phyloP scores from a whole-genome alignment of 2,113 vertebrate genomes.

The Chaetops frenatus region DNA sequence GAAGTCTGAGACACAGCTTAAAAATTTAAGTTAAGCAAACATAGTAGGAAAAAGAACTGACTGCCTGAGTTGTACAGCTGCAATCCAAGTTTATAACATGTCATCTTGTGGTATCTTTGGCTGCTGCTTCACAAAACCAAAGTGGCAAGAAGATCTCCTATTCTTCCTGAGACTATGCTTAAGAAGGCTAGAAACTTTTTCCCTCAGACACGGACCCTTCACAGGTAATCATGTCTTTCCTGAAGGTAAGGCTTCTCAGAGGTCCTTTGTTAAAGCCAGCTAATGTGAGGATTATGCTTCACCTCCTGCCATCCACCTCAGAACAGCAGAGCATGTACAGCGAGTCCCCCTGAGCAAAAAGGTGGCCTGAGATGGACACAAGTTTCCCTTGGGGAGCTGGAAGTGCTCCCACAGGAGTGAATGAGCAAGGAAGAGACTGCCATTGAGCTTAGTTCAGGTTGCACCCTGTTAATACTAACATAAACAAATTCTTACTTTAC shows the following conservation, averaged over 20 bases:
- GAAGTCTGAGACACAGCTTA: neutral
- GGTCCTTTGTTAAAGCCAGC: neutral
- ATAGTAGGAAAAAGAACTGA: neutral
- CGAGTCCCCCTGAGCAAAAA: accelerated
- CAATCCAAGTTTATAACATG: neutral
- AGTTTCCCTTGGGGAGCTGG: neutral
- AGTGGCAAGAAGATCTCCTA: neutral
- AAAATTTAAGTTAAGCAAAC: neutral
- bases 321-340: accelerated
- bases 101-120: neutral
- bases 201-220: neutral
- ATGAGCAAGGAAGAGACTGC: neutral
- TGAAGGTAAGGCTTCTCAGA: neutral
- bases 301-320: neutral
- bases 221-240: neutral
- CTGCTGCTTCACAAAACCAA: neutral
- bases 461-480: neutral
- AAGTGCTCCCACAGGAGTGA: neutral
- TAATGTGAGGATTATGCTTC: neutral
- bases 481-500: neutral
- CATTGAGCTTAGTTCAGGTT: neutral
- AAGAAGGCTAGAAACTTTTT: neutral
- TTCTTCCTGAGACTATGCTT: neutral
- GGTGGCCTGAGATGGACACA: neutral
- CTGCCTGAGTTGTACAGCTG: neutral